A percentile compares a stretch with the other conserved stretches of the same genome.
These are phyloP conservation scores for Leucophenga maculata DNA, from an alignment of 2,888 invertebrate genomes.

Conservation along the genomic window DNA sequence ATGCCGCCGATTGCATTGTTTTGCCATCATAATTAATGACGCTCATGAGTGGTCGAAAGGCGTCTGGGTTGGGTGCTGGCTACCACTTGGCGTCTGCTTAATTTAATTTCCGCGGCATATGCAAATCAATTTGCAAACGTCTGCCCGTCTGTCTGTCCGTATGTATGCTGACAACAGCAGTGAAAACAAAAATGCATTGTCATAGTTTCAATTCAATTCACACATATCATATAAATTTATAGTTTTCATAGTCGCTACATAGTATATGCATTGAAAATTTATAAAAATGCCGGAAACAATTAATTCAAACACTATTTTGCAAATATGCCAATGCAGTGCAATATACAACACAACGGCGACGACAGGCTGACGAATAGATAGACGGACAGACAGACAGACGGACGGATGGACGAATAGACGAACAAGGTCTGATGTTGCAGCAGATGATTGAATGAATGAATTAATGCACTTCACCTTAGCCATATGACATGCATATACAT, in stretches of 20 bases:
- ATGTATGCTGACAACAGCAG: not conserved
- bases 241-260: not conserved
- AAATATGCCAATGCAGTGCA: too few relatives aligned
- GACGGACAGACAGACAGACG: too few relatives aligned
- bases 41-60: not conserved
- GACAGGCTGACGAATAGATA: not conserved
- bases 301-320: constrained; percentile 12
- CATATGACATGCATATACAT: too few relatives aligned
- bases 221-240: not conserved
- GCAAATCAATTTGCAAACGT: not conserved
- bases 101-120: constrained; percentile 7
- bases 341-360: not conserved
- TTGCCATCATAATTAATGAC: constrained; percentile 23
- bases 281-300: constrained; percentile 22
- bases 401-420: too few relatives aligned
- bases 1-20: not conserved
- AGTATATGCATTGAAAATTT: constrained; percentile 12
- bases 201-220: constrained; percentile 8
- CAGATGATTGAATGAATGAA: too few relatives aligned
- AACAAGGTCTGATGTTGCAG: too few relatives aligned
- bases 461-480: too few relatives aligned
- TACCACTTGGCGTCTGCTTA: constrained; percentile 19
- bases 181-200: constrained; percentile 2
- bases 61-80: not conserved
- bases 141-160: not conserved